Evolutionary conservation across 2,113 vertebrate species (phyloP).

Genomic region (Platycercus adscitus): DNA sequence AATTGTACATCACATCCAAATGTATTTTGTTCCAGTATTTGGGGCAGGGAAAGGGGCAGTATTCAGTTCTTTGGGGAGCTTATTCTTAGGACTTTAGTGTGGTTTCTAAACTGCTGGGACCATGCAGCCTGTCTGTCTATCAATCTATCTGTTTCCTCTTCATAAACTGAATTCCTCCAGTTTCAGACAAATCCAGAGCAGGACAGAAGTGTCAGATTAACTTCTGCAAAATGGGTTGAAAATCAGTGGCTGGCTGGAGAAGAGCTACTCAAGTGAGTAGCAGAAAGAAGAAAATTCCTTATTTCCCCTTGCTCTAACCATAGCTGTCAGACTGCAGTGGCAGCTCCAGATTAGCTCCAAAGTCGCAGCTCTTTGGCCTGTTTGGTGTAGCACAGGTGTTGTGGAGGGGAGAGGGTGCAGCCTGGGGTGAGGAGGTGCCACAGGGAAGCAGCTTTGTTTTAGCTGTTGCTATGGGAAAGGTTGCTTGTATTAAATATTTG

Average conservation of each 20-base stretch:
- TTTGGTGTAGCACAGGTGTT: not conserved
- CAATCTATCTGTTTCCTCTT: not conserved
- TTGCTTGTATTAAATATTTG: not conserved
- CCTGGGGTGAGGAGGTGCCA: rapidly evolving
- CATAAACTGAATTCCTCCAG: not conserved
- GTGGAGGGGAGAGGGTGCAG: not conserved
- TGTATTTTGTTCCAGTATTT: not conserved
- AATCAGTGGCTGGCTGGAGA: not conserved
- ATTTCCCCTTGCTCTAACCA: rapidly evolving
- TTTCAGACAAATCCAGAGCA: not conserved
- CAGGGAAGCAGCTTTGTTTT: not conserved
- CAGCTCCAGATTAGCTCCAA: not conserved
- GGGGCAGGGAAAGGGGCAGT: not conserved
- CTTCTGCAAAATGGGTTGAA: not conserved
- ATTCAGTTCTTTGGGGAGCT: not conserved
- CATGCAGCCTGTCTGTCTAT: not conserved
- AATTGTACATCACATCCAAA: not conserved
- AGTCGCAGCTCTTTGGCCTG: not conserved
- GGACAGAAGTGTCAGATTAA: not conserved
- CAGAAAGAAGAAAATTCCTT: not conserved
- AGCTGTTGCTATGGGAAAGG: not conserved
- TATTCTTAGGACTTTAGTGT: not conserved
- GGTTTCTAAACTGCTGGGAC: not conserved
- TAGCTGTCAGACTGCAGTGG: not conserved
- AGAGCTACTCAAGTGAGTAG: not conserved